Percentiles rank a stretch among this genome's conserved stretches.
Conservation (phyloP, 2,888 invertebrate genomes). For the Hyposoter didymator region DNA sequence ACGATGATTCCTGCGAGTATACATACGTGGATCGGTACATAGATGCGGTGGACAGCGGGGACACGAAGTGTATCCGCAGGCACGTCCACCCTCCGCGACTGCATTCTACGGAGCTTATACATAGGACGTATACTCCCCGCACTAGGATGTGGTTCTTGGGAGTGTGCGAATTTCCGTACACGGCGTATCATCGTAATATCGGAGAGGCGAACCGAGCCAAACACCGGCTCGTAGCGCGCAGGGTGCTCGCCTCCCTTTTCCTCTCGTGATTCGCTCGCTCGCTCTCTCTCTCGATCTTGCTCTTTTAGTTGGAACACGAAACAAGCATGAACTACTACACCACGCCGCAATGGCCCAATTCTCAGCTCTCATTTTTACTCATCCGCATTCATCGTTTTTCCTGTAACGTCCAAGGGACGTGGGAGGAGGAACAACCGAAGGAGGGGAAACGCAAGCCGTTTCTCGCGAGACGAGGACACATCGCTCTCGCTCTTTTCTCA, state of each 20-base stretch:
- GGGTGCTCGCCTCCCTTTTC: neutral
- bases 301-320: constrained; percentile 8
- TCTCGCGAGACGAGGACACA: constrained; percentile 36
- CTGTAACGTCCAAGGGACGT: constrained; percentile 44
- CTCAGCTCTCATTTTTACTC: constrained; percentile 69
- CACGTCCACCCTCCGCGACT: constrained; percentile 49
- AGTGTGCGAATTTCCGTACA: constrained; percentile 46
- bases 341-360: constrained; percentile 69
- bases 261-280: neutral
- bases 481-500: constrained; percentile 71
- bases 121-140: constrained; percentile 26
- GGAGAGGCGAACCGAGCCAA: constrained; percentile 43
- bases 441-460: constrained; percentile 31
- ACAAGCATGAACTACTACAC: constrained; percentile 54
- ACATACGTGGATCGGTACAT: constrained; percentile 19
- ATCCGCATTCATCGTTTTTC: constrained; percentile 68
- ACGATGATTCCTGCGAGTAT: constrained; percentile 40
- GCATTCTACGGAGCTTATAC: constrained; percentile 35
- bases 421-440: neutral
- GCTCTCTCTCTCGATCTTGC: neutral
- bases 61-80: constrained; percentile 58
- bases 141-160: constrained; percentile 5
- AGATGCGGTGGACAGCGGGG: constrained; percentile 36
- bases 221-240: constrained; percentile 24
- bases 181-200: constrained; percentile 11